Conservation (phyloP, 2,113 vertebrate species). For the Dissostichus mawsoni region DNA sequence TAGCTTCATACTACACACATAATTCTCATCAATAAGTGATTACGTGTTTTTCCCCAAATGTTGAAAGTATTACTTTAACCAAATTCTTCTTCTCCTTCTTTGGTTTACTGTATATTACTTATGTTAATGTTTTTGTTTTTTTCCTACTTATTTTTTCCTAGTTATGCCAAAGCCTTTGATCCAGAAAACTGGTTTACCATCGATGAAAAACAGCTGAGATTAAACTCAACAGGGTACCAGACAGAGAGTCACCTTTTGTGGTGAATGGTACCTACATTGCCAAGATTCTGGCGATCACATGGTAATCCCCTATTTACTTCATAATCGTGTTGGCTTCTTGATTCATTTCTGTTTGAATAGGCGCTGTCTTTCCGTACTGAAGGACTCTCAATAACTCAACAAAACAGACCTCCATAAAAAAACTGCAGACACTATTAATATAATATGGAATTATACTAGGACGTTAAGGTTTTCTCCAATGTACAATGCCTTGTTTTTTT, state of each 20-base stretch:
- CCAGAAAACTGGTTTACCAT: slow-evolving; percentile 89
- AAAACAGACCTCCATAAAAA: neutral
- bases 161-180: slow-evolving; percentile 90
- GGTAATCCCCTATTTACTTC: slow-evolving; percentile 78
- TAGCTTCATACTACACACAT: neutral
- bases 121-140: neutral
- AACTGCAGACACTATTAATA: neutral
- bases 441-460: neutral
- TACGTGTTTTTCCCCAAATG: neutral
- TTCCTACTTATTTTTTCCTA: slow-evolving; percentile 51
- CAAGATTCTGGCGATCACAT: slow-evolving; percentile 87
- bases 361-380: neutral
- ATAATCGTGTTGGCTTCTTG: neutral
- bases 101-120: neutral
- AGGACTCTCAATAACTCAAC: neutral
- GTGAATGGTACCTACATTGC: slow-evolving; percentile 87
- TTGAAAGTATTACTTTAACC: neutral
- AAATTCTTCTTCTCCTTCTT: neutral
- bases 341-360: neutral
- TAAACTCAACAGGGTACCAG: slow-evolving; percentile 86
- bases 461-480: too few relatives aligned
- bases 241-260: slow-evolving; percentile 86
- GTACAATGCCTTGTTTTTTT: neutral
- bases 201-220: slow-evolving; percentile 90
- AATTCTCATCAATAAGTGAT: neutral